Evolutionary conservation across 64 coral and sea anemone genomes (phyloP).

Genomic region (Dendronephthya gigantea): DNA sequence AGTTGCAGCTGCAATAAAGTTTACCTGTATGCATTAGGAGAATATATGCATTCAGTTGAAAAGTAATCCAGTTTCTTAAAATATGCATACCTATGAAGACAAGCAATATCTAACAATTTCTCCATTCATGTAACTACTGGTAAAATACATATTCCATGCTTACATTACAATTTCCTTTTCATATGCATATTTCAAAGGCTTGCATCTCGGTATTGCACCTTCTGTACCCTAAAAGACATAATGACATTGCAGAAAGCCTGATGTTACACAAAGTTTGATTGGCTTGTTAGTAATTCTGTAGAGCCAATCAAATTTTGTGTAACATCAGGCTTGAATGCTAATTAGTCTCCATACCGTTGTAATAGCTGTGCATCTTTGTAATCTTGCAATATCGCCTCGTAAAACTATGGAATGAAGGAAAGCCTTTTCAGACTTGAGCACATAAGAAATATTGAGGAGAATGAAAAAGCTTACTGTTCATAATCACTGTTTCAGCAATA

Average conservation of each 20-base stretch:
- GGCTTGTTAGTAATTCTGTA: no score
- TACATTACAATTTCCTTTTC: conserved; percentile 99
- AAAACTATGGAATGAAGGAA: conserved; percentile 43
- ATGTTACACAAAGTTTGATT: no score
- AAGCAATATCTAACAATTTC: background rate
- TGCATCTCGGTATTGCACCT: conserved; percentile 74
- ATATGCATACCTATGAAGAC: conserved; percentile 68
- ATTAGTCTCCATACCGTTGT: conserved; percentile 44
- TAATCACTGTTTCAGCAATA: conserved; percentile 94
- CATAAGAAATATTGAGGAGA: background rate
- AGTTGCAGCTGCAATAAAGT: background rate
- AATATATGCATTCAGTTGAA: conserved; percentile 98
- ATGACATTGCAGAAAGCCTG: no score
- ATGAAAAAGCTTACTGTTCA: conserved; percentile 66
- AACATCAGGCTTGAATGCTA: no score
- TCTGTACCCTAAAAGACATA: conserved; percentile 62
- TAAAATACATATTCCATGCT: background rate
- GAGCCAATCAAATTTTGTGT: no score
- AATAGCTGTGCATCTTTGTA: conserved; percentile 82
- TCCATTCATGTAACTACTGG: background rate
- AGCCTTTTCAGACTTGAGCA: background rate
- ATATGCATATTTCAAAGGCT: conserved; percentile 97
- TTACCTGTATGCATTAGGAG: conserved; percentile 96
- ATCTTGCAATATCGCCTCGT: conserved; percentile 83
- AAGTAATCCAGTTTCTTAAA: conserved; percentile 99